A percentile compares a stretch with the other conserved stretches of the same genome.
These are phyloP conservation scores for Tinea trinotella DNA, from an alignment of 2,888 invertebrate genomes.

Conservation along the genomic window DNA sequence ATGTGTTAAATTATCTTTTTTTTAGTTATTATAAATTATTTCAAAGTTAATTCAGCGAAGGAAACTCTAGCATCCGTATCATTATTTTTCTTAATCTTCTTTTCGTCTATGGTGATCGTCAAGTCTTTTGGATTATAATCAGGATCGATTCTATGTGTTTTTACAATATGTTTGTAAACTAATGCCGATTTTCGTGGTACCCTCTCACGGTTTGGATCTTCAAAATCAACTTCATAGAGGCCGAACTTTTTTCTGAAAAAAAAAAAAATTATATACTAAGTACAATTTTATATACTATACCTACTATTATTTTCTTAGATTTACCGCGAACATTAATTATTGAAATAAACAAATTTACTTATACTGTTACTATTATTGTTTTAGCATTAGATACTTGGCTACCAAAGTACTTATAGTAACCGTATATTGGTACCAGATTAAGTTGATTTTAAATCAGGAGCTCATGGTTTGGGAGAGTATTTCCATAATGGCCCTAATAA, in stretches of 20 bases:
- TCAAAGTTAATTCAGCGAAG: background rate
- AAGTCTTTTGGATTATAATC: constrained; percentile 38
- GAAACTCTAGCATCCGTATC: background rate
- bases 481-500: no score
- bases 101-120: constrained; percentile 44
- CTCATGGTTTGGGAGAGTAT: no score
- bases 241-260: constrained; percentile 72
- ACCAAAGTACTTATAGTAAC: no score
- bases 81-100: background rate
- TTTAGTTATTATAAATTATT: background rate
- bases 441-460: no score
- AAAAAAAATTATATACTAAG: background rate
- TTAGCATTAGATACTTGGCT: no score
- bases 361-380: no score
- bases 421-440: no score
- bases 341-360: no score
- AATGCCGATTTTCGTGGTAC: constrained; percentile 72
- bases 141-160: constrained; percentile 27
- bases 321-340: no score
- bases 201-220: constrained; percentile 65
- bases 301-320: no score
- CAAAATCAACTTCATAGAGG: constrained; percentile 75
- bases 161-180: constrained; percentile 42
- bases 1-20: background rate
- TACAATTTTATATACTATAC: background rate